Conservation (phyloP, 2,888 invertebrate species). For the Graphium colonna region DNA sequence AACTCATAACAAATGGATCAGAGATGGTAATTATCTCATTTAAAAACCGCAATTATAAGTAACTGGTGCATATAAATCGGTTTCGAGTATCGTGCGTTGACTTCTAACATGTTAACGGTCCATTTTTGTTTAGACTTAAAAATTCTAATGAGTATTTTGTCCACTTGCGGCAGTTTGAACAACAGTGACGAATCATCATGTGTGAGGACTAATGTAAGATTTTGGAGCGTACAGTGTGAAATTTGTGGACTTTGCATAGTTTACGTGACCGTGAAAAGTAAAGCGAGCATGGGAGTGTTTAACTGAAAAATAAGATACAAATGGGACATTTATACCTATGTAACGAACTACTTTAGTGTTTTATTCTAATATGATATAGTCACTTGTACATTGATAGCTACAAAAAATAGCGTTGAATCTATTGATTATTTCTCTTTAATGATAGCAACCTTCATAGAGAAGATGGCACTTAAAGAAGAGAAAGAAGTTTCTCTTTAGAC, state of each 20-base stretch:
- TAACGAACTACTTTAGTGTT: background rate
- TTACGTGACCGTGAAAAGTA: slow-evolving; percentile 32
- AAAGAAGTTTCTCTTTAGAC: too few species aligned
- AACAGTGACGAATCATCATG: slow-evolving; percentile 9
- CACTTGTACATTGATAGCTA: too few species aligned
- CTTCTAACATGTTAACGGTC: slow-evolving; percentile 52
- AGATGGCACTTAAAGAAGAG: too few species aligned
- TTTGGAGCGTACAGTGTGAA: slow-evolving; percentile 35
- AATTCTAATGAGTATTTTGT: slow-evolving; percentile 53
- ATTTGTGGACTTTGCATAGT: slow-evolving; percentile 23
- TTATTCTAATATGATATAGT: slow-evolving; percentile 5
- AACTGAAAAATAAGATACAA: background rate
- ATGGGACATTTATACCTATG: background rate
- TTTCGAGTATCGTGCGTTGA: slow-evolving; percentile 54
- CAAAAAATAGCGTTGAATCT: too few species aligned
- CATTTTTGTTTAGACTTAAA: slow-evolving; percentile 43
- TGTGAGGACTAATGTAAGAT: slow-evolving; percentile 28
- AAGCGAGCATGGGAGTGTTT: slow-evolving; percentile 27
- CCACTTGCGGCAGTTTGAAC: slow-evolving; percentile 27
- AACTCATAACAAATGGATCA: slow-evolving; percentile 8
- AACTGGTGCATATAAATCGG: slow-evolving; percentile 68
- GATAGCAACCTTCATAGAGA: too few species aligned
- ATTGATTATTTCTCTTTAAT: too few species aligned
- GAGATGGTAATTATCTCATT: slow-evolving; percentile 1
- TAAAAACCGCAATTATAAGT: slow-evolving; percentile 6